phyloP scores from a whole-genome alignment of 2,888 invertebrate genomes.

The Chrysotoxum bicinctum region DNA sequence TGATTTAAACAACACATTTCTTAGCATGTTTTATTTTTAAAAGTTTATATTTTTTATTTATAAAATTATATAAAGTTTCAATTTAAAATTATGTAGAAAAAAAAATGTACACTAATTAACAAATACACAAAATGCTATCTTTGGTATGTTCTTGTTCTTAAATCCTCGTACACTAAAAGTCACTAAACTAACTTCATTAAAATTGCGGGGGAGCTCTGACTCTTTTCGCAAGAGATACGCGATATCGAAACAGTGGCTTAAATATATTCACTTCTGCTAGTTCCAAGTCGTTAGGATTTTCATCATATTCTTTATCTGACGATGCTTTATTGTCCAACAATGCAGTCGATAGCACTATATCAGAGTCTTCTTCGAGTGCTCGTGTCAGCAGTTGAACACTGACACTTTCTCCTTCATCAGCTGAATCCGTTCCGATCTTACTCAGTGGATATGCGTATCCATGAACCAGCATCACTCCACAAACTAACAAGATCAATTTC shows the following conservation, averaged over 20 bases:
- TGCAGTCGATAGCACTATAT: slow-evolving; percentile 7
- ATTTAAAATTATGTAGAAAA: background rate
- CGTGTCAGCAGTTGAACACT: slow-evolving; percentile 32
- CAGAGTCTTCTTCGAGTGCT: slow-evolving; percentile 31
- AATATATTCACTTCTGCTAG: slow-evolving; percentile 80
- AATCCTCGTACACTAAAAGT: background rate
- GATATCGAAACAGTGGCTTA: slow-evolving; percentile 79
- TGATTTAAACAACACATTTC: background rate
- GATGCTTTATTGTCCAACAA: slow-evolving; percentile 5
- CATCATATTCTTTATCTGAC: slow-evolving; percentile 52
- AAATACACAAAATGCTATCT: slow-evolving; percentile 26
- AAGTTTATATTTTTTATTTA: background rate
- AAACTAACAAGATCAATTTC: slow-evolving; percentile 3
- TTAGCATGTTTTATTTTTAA: background rate
- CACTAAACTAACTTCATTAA: background rate
- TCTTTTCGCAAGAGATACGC: slow-evolving; percentile 76
- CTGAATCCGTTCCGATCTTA: background rate
- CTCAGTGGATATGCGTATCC: slow-evolving; percentile 47
- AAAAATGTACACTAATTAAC: background rate
- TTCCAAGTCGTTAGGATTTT: slow-evolving; percentile 77
- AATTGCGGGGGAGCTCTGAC: slow-evolving; percentile 35
- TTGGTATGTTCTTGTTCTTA: slow-evolving; percentile 27
- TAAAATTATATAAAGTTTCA: no score
- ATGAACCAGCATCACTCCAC: background rate
- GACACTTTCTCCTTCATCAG: slow-evolving; percentile 7